These are phyloP conservation scores for Anolis sagrei DNA, from an alignment of 2,113 vertebrate species.

Conservation along the genomic window DNA sequence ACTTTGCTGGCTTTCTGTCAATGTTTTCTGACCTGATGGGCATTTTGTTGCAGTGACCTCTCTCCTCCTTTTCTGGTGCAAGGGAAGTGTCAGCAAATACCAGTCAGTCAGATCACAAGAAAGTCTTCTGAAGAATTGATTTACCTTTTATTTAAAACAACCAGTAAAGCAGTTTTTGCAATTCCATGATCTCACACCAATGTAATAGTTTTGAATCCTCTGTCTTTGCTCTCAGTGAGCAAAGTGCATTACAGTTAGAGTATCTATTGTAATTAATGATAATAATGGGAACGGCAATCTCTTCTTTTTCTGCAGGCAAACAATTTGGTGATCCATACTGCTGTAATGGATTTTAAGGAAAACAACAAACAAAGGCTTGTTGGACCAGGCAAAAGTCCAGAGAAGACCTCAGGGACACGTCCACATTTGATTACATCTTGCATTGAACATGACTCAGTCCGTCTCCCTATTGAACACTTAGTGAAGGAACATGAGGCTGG, in stretches of 20 bases:
- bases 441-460: conserved; percentile 93
- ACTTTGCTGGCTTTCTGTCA: no score
- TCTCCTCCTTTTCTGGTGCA: neutral
- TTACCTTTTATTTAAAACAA: neutral
- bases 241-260: no score
- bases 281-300: fast-evolving
- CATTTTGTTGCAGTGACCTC: neutral
- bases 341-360: conserved; percentile 78
- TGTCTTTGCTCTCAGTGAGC: no score
- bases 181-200: neutral
- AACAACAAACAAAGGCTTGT: conserved; percentile 32
- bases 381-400: neutral
- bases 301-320: conserved; percentile 83
- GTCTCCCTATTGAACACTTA: conserved; percentile 82
- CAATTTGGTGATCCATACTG: conserved; percentile 89
- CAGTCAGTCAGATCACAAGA: neutral
- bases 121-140: neutral
- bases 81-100: neutral
- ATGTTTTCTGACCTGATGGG: neutral
- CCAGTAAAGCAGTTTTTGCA: neutral
- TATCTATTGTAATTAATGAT: fast-evolving
- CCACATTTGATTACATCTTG: conserved; percentile 88
- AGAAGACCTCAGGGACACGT: neutral
- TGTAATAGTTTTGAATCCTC: neutral
- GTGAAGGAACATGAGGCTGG: conserved; percentile 77